A percentile compares a stretch with the other conserved stretches of the same genome.
phyloP scores from a whole-genome alignment of 2,888 invertebrate species.

The Chloromyia formosa region DNA sequence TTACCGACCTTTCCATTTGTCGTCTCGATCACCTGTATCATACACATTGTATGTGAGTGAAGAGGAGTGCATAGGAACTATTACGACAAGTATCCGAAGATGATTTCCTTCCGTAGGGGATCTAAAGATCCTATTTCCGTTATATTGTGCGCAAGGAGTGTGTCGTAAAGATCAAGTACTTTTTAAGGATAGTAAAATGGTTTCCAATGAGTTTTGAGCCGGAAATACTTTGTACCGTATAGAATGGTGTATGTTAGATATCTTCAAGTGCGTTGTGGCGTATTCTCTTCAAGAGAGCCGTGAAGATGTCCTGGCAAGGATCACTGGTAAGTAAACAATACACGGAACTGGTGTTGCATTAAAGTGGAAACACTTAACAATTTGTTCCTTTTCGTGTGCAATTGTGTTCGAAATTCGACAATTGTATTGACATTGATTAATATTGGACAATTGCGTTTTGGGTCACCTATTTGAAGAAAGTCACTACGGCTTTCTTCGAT shows the following conservation, averaged over 20 bases:
- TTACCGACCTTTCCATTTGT: background rate
- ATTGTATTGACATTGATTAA: too few species aligned
- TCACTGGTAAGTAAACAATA: too few species aligned
- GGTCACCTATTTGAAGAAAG: too few species aligned
- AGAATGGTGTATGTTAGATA: background rate
- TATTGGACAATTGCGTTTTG: too few species aligned
- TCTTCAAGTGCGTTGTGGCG: too few species aligned
- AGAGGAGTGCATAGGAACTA: background rate
- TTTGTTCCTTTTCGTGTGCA: too few species aligned
- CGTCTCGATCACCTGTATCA: slow-evolving; percentile 18
- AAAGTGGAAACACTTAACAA: too few species aligned
- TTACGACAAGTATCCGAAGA: slow-evolving; percentile 6
- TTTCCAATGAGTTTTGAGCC: background rate
- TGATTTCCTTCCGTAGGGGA: slow-evolving; percentile 34
- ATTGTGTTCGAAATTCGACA: too few species aligned
- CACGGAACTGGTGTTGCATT: too few species aligned
- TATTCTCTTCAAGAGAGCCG: too few species aligned
- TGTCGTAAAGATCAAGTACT: slow-evolving; percentile 21
- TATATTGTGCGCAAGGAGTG: slow-evolving; percentile 21
- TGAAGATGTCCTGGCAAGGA: too few species aligned
- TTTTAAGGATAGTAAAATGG: background rate
- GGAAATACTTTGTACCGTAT: background rate
- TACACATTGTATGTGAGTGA: background rate
- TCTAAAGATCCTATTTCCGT: slow-evolving; percentile 20
- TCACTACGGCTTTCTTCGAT: too few species aligned